Evolutionary conservation across 2,888 invertebrate species (phyloP).

Genomic region (Brachypalpus laphriformis): DNA sequence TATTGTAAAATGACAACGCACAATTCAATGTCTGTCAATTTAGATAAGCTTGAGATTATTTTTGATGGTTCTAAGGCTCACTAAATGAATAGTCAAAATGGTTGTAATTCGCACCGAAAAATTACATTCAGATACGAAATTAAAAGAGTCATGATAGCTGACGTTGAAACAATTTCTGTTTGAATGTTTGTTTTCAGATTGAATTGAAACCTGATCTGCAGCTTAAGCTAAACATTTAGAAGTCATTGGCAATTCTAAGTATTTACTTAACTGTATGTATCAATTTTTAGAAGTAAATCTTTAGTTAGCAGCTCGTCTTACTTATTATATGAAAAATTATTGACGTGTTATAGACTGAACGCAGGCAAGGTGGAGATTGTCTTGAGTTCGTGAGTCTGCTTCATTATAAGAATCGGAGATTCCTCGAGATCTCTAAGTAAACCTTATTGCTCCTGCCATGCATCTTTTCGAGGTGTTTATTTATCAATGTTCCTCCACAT

Average conservation of each 20-base stretch:
- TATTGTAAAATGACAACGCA: not conserved
- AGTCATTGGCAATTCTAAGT: not conserved
- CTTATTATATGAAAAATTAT: not conserved
- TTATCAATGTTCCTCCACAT: too few species aligned
- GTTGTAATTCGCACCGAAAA: not conserved
- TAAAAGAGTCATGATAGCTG: not conserved
- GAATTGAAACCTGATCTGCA: not conserved
- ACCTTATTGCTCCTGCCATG: too few species aligned
- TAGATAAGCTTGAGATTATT: slow-evolving; percentile 1
- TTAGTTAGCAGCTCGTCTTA: not conserved
- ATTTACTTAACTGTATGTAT: not conserved
- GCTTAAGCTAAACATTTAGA: not conserved
- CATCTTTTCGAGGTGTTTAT: too few species aligned
- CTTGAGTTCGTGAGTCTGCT: too few species aligned
- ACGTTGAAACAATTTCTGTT: not conserved
- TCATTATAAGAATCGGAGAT: too few species aligned
- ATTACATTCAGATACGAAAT: not conserved
- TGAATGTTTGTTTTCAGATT: not conserved
- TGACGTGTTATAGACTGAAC: too few species aligned
- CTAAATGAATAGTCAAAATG: not conserved
- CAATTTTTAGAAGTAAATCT: not conserved
- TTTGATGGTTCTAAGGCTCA: not conserved
- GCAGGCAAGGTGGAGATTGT: too few species aligned
- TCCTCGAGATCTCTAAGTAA: too few species aligned
- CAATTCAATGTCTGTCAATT: not conserved